A percentile compares a stretch with the other conserved stretches of the same genome.
These are phyloP conservation scores for Xylocopa sonorina DNA, from an alignment of 1,140 invertebrate species.

Conservation along the genomic window DNA sequence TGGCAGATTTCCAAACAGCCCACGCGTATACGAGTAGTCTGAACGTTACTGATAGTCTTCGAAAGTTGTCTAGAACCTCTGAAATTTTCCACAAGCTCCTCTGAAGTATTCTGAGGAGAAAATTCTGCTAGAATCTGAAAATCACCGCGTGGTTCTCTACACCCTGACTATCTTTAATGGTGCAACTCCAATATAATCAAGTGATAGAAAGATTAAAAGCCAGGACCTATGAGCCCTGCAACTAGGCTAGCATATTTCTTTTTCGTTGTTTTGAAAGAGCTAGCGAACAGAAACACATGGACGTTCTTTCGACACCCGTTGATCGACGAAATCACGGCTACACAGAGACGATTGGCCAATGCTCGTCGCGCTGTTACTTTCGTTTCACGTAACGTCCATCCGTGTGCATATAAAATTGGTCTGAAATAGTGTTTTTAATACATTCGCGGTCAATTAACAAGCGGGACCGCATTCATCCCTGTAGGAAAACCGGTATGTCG, in stretches of 20 bases:
- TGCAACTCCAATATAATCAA: no score
- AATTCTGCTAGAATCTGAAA: no score
- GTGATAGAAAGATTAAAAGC: background rate
- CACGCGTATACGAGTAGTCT: background rate
- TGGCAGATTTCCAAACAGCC: constrained; percentile 22
- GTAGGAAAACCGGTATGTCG: background rate
- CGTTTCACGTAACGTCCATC: constrained; percentile 25
- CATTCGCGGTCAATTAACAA: constrained; percentile 15
- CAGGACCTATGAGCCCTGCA: background rate
- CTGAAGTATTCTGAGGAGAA: background rate
- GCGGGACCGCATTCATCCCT: background rate
- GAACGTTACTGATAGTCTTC: background rate
- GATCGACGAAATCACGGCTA: constrained; percentile 30
- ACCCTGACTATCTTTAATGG: no score
- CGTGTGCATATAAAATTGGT: constrained; percentile 4
- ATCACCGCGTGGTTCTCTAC: no score
- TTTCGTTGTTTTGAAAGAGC: constrained; percentile 10
- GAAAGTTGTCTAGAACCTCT: background rate
- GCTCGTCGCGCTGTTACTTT: constrained; percentile 23
- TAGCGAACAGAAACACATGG: background rate
- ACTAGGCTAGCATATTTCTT: background rate
- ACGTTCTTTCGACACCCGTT: constrained; percentile 21
- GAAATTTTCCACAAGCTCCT: background rate
- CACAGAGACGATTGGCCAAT: constrained; percentile 9
- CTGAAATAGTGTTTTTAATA: background rate